A percentile compares a stretch with the other conserved stretches of the same genome.
Evolutionary conservation across 2,888 invertebrate species (phyloP).

Genomic region (Spilarctia lutea): DNA sequence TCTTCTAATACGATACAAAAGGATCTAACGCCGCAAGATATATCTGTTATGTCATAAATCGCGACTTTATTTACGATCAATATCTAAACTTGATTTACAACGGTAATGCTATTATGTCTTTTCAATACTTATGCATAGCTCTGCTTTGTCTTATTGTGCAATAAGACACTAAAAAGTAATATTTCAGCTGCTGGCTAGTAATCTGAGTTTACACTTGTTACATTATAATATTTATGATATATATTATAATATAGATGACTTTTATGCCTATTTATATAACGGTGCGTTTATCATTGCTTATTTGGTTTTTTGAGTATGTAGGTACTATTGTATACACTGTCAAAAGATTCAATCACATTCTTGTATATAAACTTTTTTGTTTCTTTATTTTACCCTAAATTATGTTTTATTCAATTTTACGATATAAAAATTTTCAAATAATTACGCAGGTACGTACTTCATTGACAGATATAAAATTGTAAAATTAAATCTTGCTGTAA

Average conservation of each 20-base stretch:
- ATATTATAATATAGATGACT: background rate
- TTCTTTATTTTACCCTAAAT: background rate
- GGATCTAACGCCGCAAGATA: slow-evolving; percentile 62
- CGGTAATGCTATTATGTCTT: slow-evolving; percentile 73
- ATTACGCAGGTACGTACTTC: background rate
- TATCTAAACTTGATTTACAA: slow-evolving; percentile 76
- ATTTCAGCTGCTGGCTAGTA: slow-evolving; percentile 19
- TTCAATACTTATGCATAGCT: slow-evolving; percentile 56
- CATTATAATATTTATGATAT: background rate
- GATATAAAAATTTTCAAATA: background rate
- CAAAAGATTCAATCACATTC: background rate
- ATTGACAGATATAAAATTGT: no score
- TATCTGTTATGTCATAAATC: slow-evolving; percentile 79
- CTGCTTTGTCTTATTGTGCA: slow-evolving; percentile 57
- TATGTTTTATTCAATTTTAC: background rate
- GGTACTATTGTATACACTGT: background rate
- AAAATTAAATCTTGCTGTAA: background rate
- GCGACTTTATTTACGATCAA: slow-evolving; percentile 78
- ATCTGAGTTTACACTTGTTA: slow-evolving; percentile 4
- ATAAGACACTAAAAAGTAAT: slow-evolving; percentile 36
- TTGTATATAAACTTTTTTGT: background rate
- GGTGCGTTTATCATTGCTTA: background rate
- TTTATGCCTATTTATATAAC: background rate
- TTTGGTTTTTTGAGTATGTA: background rate
- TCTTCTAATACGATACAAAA: slow-evolving; percentile 50